Evolutionary conservation across 64 coral and sea anemone genomes (phyloP).

Genomic region (Dendrophyllia cribrosa): DNA sequence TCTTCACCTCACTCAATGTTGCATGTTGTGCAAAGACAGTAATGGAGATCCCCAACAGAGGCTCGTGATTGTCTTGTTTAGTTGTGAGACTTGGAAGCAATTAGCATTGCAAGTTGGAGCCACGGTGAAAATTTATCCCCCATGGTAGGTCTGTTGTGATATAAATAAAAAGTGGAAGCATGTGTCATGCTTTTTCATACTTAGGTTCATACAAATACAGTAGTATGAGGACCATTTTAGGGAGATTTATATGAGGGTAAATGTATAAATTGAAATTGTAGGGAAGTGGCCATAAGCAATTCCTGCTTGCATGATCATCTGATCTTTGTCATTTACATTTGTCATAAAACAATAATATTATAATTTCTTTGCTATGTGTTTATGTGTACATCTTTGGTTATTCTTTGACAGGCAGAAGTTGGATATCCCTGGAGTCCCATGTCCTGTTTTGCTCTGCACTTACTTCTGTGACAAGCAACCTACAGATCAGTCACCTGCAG

Average conservation of each 20-base stretch:
- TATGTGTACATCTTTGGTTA: not conserved
- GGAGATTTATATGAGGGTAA: too few species aligned
- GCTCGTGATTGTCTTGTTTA: constrained; percentile 63
- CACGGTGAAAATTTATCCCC: constrained; percentile 73
- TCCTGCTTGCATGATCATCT: too few species aligned
- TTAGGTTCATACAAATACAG: not conserved
- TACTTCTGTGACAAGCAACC: constrained; percentile 74
- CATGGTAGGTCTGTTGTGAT: constrained; percentile 61
- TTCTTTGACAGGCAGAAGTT: constrained; percentile 74
- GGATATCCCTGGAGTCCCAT: constrained; percentile 52
- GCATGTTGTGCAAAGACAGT: constrained; percentile 24
- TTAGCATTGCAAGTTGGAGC: constrained; percentile 54
- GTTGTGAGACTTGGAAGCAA: constrained; percentile 77
- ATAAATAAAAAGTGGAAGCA: not conserved
- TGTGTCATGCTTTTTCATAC: too few species aligned
- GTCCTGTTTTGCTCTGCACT: constrained; percentile 77
- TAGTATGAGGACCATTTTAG: too few species aligned
- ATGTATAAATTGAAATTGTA: too few species aligned
- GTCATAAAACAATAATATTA: too few species aligned
- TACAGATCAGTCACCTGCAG: not conserved
- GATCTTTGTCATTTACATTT: too few species aligned
- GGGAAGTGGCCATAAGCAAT: too few species aligned
- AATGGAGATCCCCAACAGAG: not conserved
- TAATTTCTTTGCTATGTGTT: too few species aligned
- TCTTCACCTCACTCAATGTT: constrained; percentile 71